Conservation (phyloP, 2,113 vertebrate species). For the Benitochromis conjunctus region DNA sequence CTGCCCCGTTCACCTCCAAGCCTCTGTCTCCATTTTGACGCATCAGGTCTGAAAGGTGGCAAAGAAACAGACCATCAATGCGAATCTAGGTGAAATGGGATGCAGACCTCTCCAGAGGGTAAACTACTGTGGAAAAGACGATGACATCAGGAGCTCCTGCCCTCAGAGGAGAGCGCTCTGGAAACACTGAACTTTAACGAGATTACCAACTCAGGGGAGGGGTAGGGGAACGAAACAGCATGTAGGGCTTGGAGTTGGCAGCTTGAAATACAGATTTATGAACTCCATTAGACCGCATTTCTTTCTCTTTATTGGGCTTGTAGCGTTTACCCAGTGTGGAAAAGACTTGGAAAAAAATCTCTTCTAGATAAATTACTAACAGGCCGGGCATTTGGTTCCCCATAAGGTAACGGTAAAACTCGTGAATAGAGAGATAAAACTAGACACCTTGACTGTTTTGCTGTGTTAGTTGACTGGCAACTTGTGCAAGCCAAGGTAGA, state of each 20-base stretch:
- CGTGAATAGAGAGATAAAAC: slow-evolving; percentile 39
- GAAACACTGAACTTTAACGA: slow-evolving; percentile 69
- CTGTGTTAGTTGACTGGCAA: slow-evolving; percentile 4
- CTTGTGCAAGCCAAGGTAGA: neutral
- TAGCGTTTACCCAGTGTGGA: slow-evolving; percentile 60
- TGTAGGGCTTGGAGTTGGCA: slow-evolving; percentile 64
- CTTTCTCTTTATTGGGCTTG: slow-evolving; percentile 70
- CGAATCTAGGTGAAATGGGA: slow-evolving; percentile 19
- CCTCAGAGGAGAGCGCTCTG: slow-evolving; percentile 49
- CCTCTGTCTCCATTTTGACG: neutral
- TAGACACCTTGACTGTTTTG: slow-evolving; percentile 20
- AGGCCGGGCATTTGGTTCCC: slow-evolving; percentile 47
- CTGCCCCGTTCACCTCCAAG: neutral
- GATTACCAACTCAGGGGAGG: slow-evolving; percentile 51
- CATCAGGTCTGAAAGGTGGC: neutral
- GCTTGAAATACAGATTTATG: slow-evolving; percentile 74
- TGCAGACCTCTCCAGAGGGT: slow-evolving; percentile 10
- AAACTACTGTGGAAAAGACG: slow-evolving; percentile 29
- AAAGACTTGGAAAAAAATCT: slow-evolving; percentile 16
- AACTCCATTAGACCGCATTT: slow-evolving; percentile 74
- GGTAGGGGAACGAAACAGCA: slow-evolving; percentile 32
- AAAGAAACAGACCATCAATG: neutral
- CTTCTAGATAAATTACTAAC: slow-evolving; percentile 65
- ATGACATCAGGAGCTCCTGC: slow-evolving; percentile 46
- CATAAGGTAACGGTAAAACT: slow-evolving; percentile 33